Evolutionary conservation across 1,140 invertebrate species (phyloP).

Genomic region (Maconellicoccus hirsutus): DNA sequence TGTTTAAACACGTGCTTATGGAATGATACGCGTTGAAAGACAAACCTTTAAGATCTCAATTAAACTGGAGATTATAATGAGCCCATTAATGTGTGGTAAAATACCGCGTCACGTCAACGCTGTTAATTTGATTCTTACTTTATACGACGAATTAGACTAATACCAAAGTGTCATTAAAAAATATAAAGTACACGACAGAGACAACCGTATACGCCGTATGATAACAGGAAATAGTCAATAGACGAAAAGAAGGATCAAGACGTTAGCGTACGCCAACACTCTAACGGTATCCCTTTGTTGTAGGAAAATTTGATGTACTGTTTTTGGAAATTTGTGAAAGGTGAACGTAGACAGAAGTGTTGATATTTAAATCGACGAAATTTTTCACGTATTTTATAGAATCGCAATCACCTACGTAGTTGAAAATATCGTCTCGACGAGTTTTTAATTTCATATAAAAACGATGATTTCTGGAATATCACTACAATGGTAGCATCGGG

Average conservation of each 20-base stretch:
- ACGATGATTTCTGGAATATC: too few species aligned
- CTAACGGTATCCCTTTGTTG: not conserved
- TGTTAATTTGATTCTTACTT: constrained; percentile 1
- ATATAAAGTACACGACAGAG: not conserved
- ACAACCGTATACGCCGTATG: not conserved
- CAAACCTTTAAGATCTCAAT: not conserved
- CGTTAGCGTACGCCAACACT: not conserved
- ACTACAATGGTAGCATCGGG: too few species aligned
- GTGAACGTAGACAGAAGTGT: too few species aligned
- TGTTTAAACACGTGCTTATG: not conserved
- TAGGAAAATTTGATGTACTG: not conserved
- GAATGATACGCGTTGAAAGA: not conserved
- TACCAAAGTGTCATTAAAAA: constrained; percentile 3
- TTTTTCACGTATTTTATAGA: too few species aligned
- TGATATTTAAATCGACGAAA: too few species aligned
- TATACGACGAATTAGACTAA: not conserved
- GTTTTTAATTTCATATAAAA: too few species aligned
- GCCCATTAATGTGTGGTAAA: not conserved
- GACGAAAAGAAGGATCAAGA: not conserved
- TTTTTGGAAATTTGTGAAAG: too few species aligned
- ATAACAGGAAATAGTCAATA: not conserved
- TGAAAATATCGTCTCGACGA: too few species aligned
- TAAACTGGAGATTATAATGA: not conserved
- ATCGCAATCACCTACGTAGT: too few species aligned
- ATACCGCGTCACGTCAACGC: not conserved